Conservation (phyloP, 2,113 vertebrate genomes). For the Charadrius vociferus region DNA sequence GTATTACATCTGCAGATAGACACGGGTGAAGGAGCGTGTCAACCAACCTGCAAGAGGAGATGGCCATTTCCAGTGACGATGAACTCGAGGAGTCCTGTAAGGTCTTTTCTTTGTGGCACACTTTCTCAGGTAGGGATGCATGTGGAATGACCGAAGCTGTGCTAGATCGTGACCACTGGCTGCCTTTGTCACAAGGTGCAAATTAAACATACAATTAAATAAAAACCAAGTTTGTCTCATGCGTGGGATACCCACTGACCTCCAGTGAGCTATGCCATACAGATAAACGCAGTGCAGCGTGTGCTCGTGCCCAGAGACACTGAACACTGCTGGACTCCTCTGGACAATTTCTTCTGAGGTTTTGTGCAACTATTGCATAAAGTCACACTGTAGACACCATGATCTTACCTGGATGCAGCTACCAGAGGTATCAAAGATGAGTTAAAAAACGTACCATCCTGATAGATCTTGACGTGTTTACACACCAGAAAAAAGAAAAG, state of each 20-base stretch:
- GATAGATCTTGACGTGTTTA: neutral
- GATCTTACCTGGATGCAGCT: neutral
- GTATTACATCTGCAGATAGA: neutral
- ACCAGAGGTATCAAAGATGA: neutral
- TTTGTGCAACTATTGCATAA: neutral
- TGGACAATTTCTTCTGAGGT: neutral
- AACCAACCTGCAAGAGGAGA: neutral
- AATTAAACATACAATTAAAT: neutral
- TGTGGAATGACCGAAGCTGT: neutral
- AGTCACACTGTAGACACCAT: rapidly evolving
- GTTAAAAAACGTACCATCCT: neutral
- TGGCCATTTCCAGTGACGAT: rapidly evolving
- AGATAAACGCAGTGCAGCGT: no score
- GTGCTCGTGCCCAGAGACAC: neutral
- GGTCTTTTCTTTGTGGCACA: neutral
- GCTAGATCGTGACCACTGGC: neutral
- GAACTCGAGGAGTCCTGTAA: rapidly evolving
- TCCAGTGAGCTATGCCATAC: neutral
- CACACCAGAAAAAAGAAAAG: neutral
- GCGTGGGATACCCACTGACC: neutral
- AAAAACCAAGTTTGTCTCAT: neutral
- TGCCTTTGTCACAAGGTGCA: neutral
- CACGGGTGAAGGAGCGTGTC: neutral
- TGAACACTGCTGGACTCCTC: neutral
- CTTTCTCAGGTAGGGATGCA: neutral